Evolutionary conservation across 2,888 invertebrate species (phyloP).

Genomic region (Thymelicus sylvestris): DNA sequence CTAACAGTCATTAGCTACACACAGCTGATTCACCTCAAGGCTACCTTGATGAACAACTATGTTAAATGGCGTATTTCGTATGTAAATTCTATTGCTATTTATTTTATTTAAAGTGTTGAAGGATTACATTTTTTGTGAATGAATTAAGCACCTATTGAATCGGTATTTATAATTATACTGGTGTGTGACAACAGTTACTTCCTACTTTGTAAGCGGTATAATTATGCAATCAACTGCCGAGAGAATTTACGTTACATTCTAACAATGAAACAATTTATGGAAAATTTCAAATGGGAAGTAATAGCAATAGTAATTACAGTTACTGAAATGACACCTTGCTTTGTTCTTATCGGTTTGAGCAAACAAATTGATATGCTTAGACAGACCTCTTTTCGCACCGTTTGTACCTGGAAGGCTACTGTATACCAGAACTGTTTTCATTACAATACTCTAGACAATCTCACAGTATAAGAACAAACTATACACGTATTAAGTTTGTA

Average conservation of each 20-base stretch:
- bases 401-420: conserved; percentile 33
- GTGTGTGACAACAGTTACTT: not conserved
- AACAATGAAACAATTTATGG: not conserved
- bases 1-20: conserved; percentile 74
- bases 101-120: not conserved
- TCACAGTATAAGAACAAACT: too few species aligned
- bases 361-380: conserved; percentile 45
- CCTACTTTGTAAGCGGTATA: not conserved
- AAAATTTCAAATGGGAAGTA: not conserved
- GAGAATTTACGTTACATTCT: not conserved
- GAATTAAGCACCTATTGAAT: conserved; percentile 2
- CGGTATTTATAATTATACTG: not conserved
- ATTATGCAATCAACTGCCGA: not conserved
- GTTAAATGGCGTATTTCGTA: conserved; percentile 19
- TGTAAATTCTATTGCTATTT: conserved; percentile 22
- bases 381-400: conserved; percentile 25
- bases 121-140: not conserved
- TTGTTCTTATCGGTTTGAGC: conserved; percentile 53
- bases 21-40: conserved; percentile 25
- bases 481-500: conserved; percentile 5
- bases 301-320: conserved; percentile 29
- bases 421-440: not conserved
- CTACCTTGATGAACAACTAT: conserved; percentile 19
- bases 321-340: conserved; percentile 39
- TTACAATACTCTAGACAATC: too few species aligned